These are phyloP conservation scores for Lepus townsendii DNA, from an alignment of 2,797 vertebrate species.

Conservation along the genomic window DNA sequence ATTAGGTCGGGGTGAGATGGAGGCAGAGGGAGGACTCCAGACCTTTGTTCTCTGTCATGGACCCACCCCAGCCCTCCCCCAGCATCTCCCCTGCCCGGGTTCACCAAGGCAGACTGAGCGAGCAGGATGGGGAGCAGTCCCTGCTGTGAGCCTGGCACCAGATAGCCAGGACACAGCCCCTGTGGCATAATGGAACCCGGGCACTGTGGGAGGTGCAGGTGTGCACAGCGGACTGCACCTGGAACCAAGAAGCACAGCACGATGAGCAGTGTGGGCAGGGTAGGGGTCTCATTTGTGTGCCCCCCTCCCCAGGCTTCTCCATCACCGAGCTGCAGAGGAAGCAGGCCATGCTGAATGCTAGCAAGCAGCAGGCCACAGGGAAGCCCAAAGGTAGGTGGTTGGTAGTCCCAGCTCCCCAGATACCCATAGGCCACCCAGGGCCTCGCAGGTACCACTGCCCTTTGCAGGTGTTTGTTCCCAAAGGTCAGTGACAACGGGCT, in stretches of 20 bases:
- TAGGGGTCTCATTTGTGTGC: not conserved
- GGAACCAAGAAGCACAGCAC: not conserved
- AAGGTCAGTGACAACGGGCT: not conserved
- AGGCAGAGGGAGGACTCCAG: not conserved
- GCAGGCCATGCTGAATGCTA: slow-evolving; percentile 97
- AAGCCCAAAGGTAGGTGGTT: slow-evolving; percentile 94
- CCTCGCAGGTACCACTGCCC: not conserved
- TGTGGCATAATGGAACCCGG: not conserved
- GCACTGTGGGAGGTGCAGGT: accelerated
- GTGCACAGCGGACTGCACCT: not conserved
- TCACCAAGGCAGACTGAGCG: not conserved
- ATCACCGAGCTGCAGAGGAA: slow-evolving; percentile 97
- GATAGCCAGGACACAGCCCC: not conserved
- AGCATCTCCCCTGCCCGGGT: not conserved
- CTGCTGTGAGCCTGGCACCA: not conserved
- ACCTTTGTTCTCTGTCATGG: not conserved
- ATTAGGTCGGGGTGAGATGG: no score
- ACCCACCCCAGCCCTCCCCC: not conserved
- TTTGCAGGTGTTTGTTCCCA: not conserved
- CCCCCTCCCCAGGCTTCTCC: slow-evolving; percentile 91
- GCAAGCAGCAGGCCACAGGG: slow-evolving; percentile 93
- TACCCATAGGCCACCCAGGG: not conserved
- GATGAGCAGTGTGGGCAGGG: not conserved
- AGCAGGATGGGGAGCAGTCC: not conserved
- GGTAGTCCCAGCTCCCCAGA: not conserved